A percentile compares a stretch with the other conserved stretches of the same genome.
These are phyloP conservation scores for Gerris buenoi DNA, from an alignment of 1,140 invertebrate genomes.

Conservation along the genomic window DNA sequence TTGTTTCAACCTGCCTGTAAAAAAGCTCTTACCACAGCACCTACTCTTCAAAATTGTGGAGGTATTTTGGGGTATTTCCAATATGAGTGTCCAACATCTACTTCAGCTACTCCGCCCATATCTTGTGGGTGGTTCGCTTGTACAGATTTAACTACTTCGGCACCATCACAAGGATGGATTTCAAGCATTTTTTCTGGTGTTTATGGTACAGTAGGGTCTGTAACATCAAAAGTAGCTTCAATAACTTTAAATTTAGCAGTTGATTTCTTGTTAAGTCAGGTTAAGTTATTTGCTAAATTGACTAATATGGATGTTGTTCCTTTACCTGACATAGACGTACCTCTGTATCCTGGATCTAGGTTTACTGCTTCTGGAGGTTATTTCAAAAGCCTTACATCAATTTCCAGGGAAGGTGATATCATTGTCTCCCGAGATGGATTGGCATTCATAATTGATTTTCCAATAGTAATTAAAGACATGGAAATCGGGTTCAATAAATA, in stretches of 20 bases:
- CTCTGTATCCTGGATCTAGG: neutral
- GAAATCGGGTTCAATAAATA: neutral
- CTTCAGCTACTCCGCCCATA: neutral
- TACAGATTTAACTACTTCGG: neutral
- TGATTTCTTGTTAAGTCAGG: neutral
- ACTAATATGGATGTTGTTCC: neutral
- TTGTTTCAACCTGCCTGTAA: neutral
- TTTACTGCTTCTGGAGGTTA: neutral
- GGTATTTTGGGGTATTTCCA: neutral
- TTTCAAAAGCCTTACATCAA: neutral
- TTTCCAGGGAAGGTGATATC: neutral
- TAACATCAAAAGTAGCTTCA: neutral
- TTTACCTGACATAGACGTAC: neutral
- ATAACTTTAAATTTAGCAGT: neutral
- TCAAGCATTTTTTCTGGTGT: neutral
- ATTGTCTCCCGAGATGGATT: neutral
- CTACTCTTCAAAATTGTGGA: neutral
- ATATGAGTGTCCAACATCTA: neutral
- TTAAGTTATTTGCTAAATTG: neutral
- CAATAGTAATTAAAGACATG: neutral
- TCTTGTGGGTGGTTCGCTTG: neutral
- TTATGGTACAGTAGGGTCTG: neutral
- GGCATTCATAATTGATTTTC: neutral
- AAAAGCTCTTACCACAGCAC: neutral
- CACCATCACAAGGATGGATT: neutral